Evolutionary conservation across 2,888 invertebrate species (phyloP), one percentile per base, ranked within the genome.

Genomic region (Prosopocoilus inquinatus): DNA sequence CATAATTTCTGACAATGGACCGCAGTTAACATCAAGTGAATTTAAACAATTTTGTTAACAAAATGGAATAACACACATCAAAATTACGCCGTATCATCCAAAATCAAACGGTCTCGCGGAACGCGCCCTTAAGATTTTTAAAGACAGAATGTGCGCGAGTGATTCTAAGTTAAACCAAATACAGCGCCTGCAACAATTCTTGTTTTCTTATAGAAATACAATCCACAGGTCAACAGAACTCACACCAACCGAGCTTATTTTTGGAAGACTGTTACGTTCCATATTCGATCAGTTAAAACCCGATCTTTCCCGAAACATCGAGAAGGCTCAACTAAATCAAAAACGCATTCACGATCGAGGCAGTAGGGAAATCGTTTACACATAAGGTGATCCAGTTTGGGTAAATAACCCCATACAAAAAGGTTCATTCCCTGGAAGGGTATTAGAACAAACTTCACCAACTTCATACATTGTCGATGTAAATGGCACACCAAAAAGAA

Each of bases 111-210:
- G 45, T 1, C 9, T 39, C 1, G 46, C 45, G 2, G 55, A 52
- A 44, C 11, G 52, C 3, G 36, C 39, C 11, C 52, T 52, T 9
- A 52, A 47, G 28, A 56, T 52, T 9, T 47, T 56, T 47, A 56
- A 52, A 53, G 36, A 51, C 3, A 28, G 39, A 2, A 49, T 45
- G 45, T 13, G 8, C 4, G 48, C 34, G 28, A 32, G 16, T 47
- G 47, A n/a, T 9, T 33, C n/a, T 9, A 47, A 32, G 9, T 9
- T n/a, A 47, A n/a, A 47, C 11, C 16, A 16, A 16, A n/a, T n/a
- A n/a, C n/a, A n/a, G n/a, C n/a, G n/a, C 16, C 9, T 47, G 33
- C 2, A 11, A 12, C 33, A 47, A 47, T 47, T 47, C 11, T n/a
- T 47, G 11, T 12, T 47, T 33, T 33, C 33, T 3, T 11, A 47